Conservation (phyloP, 1,140 invertebrate genomes). For the Latrodectus geometricus region DNA sequence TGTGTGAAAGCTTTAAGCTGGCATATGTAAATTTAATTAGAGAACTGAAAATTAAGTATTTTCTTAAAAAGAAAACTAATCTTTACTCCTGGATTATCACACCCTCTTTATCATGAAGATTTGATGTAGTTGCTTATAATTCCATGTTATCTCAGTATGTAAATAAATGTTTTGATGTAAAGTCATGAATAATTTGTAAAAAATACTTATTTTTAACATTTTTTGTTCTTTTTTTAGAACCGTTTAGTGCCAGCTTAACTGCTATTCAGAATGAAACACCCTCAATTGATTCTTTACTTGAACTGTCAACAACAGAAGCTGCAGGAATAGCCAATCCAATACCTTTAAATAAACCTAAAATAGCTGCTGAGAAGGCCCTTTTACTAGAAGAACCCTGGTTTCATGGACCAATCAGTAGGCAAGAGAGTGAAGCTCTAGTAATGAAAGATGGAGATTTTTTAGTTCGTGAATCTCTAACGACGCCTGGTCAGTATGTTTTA, state of each 20-base stretch:
- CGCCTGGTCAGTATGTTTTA: conserved; percentile 92
- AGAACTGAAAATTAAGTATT: too few species aligned
- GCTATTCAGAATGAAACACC: conserved; percentile 23
- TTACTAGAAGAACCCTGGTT: conserved; percentile 76
- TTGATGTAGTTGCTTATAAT: too few species aligned
- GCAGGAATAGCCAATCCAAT: not conserved
- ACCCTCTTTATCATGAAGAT: too few species aligned
- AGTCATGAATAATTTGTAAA: too few species aligned
- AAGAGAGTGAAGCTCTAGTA: conserved; percentile 82
- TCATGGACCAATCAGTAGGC: conserved; percentile 86
- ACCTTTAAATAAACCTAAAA: conserved; percentile 16
- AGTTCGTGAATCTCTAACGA: conserved; percentile 90
- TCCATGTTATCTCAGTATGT: too few species aligned
- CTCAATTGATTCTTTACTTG: conserved; percentile 40
- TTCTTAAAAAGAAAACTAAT: too few species aligned
- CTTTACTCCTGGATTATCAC: too few species aligned
- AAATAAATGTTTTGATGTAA: too few species aligned
- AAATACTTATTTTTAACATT: too few species aligned
- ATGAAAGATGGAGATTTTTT: conserved; percentile 92
- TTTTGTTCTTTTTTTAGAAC: conserved; percentile 73
- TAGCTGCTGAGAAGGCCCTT: conserved; percentile 14
- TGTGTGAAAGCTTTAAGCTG: too few species aligned
- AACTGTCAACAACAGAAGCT: not conserved
- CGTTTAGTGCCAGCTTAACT: conserved; percentile 75
- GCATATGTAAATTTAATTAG: too few species aligned